Base-by-base conservation (phyloP, 2,113 vertebrate genomes). In the Xenotilapia longispinis region DNA sequence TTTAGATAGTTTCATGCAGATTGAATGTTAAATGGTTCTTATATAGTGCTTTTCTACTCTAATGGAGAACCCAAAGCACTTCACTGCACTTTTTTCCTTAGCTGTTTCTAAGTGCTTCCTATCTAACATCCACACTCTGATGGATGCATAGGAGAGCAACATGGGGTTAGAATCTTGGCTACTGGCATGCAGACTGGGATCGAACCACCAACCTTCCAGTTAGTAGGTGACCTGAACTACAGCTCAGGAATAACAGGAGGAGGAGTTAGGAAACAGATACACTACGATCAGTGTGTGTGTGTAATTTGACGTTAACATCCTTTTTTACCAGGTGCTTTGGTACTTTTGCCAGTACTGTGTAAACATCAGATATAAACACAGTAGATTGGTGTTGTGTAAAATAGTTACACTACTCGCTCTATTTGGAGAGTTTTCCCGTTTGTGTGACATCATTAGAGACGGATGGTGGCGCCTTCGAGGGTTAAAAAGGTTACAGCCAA, bases 251-350 rank as follows among this genome's bases (percentile, higher is more conserved):
- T 33, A 4, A 60, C 57, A 19, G 28, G 60, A 36, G 31, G 31
- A 10, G 2, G 58, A 63, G 17, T 63, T 1, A 12, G 1, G 31
- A 63, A 63, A 36, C 58, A 36, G 58, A n/a, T 0, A 36, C 60
- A 65, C 4, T 0, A 5, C 1, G 1, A 65, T 65, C 17, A 36
- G 23, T 57, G 13, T 57, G 13, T 15, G 42, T 45, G 45, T 45
- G 42, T 7, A 68, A 38, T 21, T 0, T 68, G 19, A 68, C 0
- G 0, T 68, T 38, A 68, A 38, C 2, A 38, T 38, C 19, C 63
- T 68, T 68, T 68, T 68, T 68, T 38, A 68, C 36, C 36, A 40
- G 3, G 19, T 5, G 4, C 19, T 68, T 40, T 65, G 60, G 63
- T 40, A 0, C 9, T 38, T 65, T 65, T 65, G 6, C 33, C 33